Evolutionary conservation across 92 coral and sea anemone genomes (phyloP), one percentile per base, ranked within the genome.

Genomic region (Bergia sp.): DNA sequence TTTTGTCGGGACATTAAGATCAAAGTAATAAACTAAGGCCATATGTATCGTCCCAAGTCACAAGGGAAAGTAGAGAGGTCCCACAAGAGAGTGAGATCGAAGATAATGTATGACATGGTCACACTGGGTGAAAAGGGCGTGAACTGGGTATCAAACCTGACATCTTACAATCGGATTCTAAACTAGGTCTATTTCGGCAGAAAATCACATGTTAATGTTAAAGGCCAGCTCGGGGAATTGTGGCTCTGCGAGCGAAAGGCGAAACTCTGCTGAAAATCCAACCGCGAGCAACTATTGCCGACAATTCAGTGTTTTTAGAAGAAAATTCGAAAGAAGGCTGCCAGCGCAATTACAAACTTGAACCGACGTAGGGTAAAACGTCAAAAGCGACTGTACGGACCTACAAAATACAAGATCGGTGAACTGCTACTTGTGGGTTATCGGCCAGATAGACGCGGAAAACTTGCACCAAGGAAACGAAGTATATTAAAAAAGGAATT

Each of bases 31-130:
- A 85, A 57, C 58, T 57, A 79, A 77, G 87, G 11, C 81, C 89
- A 29, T 29, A 29, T 29, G 10, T 86, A 90, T 29, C 89, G 66
- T 45, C 90, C 86, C 13, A 73, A 85, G 76, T 85, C 90, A 7
- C 92, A 79, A 45, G 91, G 88, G 7, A 90, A 90, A 39, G 86
- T 78, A 3, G 89, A 90, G 79, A 71, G 92, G 49, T 82, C 91
- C 3, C 91, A 74, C 84, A 57, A 58, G 37, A 11, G 82, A 0
- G 13, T 83, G 55, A 50, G 88, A 58, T 73, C 29, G 66, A 82
- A 89, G 77, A 76, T 82, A 9, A 89, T 82, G 77, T 82, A 89
- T 37, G 88, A 83, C 61, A 23, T 84, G 39, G 91, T 55, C 7
- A 55, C 64, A 55, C 15, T 55, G 15, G 64, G 64, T 15, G 64